Conservation (phyloP, 2,888 invertebrate genomes). For the Cryptus armator region DNA sequence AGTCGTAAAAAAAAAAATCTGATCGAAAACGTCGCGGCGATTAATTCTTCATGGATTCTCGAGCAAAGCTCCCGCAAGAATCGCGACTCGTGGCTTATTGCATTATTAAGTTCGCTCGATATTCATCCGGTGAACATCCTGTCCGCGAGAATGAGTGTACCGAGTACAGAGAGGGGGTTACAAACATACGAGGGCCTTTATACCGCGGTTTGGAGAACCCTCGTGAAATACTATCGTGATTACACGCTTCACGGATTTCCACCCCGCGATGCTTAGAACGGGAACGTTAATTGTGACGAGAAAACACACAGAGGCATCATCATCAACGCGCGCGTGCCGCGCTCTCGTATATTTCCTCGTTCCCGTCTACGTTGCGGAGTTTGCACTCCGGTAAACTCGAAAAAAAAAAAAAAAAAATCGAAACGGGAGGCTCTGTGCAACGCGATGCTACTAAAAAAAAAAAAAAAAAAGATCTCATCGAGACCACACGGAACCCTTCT, state of each 20-base stretch:
- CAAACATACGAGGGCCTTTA: constrained; percentile 7
- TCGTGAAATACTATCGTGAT: constrained; percentile 60
- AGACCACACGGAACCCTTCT: constrained; percentile 38
- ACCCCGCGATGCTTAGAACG: constrained; percentile 51
- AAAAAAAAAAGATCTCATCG: constrained; percentile 54
- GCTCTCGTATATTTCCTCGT: background rate
- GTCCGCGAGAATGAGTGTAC: constrained; percentile 1
- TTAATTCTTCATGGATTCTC: background rate
- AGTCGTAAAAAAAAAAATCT: background rate
- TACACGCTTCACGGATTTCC: constrained; percentile 60
- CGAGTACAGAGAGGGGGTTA: background rate
- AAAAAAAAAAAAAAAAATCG: background rate
- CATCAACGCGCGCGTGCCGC: constrained; percentile 62
- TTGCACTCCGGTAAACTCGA: constrained; percentile 25
- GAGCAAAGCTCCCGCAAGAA: background rate
- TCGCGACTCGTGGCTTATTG: background rate
- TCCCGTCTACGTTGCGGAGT: constrained; percentile 17
- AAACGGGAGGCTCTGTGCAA: constrained; percentile 2
- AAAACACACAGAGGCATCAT: constrained; percentile 69
- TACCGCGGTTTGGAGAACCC: constrained; percentile 45
- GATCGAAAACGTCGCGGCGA: background rate
- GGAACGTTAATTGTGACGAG: constrained; percentile 75
- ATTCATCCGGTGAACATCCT: background rate
- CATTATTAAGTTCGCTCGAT: background rate
- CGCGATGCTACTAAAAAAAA: constrained; percentile 18